Percentiles rank a stretch among this genome's conserved stretches.
Evolutionary conservation across 2,888 invertebrate species (phyloP).

Genomic region (Papilio protenor): DNA sequence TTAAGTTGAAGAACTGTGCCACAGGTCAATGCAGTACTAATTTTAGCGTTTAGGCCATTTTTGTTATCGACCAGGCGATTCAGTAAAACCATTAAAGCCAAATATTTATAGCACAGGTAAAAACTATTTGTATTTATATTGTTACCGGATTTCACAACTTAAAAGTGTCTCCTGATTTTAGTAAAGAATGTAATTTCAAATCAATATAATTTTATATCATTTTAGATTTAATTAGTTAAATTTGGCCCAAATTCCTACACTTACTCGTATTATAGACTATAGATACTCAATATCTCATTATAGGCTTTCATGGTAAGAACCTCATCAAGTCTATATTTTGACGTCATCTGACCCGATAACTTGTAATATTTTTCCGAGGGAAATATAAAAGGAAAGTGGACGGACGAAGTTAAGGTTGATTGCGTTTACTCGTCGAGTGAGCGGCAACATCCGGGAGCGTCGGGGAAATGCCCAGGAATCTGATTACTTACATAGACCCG

Average conservation of each 20-base stretch:
- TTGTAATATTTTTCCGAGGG: constrained; percentile 42
- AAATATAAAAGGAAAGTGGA: constrained; percentile 49
- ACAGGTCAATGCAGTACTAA: constrained; percentile 10
- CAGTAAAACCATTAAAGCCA: background rate
- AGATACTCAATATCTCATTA: background rate
- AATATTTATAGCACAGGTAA: background rate
- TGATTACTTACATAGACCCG: constrained; percentile 71
- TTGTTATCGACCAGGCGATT: background rate
- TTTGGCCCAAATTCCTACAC: background rate
- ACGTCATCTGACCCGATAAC: background rate
- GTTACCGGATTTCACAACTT: background rate
- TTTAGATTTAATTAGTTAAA: background rate
- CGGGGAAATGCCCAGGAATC: constrained; percentile 66
- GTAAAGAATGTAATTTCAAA: too few species aligned
- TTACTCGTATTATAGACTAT: too few species aligned
- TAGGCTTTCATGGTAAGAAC: background rate
- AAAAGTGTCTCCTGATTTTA: too few species aligned
- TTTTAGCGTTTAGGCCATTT: background rate
- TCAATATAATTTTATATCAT: too few species aligned
- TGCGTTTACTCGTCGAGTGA: constrained; percentile 70
- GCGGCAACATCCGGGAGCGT: constrained; percentile 73
- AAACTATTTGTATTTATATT: background rate
- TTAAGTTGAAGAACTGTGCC: background rate
- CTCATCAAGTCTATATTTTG: background rate
- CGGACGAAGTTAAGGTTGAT: constrained; percentile 65